Evolutionary conservation across 1,140 invertebrate species (phyloP).

Genomic region (Acromyrmex heyeri): DNA sequence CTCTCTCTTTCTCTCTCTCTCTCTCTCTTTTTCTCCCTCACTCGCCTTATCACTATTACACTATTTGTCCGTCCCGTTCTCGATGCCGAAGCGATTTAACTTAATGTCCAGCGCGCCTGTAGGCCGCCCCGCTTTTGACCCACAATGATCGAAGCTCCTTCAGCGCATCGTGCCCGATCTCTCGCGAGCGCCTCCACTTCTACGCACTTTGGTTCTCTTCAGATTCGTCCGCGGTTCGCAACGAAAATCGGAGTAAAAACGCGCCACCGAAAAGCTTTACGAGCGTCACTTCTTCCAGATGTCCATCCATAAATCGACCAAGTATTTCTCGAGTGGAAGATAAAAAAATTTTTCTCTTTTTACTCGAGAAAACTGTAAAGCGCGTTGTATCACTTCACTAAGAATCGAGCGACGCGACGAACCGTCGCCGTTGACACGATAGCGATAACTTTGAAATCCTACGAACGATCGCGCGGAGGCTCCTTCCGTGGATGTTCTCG

Average conservation of each 20-base stretch:
- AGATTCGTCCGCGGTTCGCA: neutral
- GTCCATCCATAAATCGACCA: constrained; percentile 23
- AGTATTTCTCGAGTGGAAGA: neutral
- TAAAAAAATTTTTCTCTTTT: neutral
- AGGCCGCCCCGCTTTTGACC: constrained; percentile 36
- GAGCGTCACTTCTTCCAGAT: constrained; percentile 45
- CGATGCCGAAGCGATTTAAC: constrained; percentile 58
- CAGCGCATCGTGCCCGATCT: constrained; percentile 62
- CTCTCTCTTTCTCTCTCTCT: neutral
- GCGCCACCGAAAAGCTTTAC: constrained; percentile 1
- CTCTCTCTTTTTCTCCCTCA: neutral
- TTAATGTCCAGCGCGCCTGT: constrained; percentile 54
- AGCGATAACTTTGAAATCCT: neutral
- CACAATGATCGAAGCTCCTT: constrained; percentile 64
- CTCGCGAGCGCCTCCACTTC: neutral
- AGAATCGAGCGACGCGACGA: neutral
- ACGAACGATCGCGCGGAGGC: neutral
- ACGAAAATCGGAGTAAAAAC: neutral
- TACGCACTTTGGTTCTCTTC: neutral
- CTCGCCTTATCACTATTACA: constrained; percentile 14
- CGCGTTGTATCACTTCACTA: neutral
- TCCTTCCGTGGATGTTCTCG: neutral
- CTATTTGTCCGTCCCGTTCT: neutral
- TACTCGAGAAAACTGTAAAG: neutral
- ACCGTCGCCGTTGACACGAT: neutral